These are phyloP conservation scores for Papilio demoleus DNA, from an alignment of 2,888 invertebrate species.

Conservation along the genomic window DNA sequence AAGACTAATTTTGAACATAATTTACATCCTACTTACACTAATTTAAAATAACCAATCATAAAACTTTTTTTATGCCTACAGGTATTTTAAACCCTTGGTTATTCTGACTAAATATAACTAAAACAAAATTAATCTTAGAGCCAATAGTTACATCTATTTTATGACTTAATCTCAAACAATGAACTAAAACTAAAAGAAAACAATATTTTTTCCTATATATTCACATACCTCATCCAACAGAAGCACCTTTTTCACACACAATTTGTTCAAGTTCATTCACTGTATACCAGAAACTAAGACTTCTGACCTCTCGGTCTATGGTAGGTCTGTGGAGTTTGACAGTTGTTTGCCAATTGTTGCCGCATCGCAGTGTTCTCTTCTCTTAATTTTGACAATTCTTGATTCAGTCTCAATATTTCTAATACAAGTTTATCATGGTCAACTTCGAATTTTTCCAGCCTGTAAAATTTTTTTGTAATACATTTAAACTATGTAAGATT, in stretches of 20 bases:
- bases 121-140: neutral
- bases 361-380: constrained; percentile 89
- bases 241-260: constrained; percentile 50
- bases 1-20: neutral
- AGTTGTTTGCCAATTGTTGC: constrained; percentile 86
- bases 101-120: neutral
- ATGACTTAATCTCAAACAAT: neutral
- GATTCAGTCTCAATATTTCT: constrained; percentile 88
- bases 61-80: too few relatives aligned
- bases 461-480: constrained; percentile 49
- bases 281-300: constrained; percentile 59
- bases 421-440: constrained; percentile 89
- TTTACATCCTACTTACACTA: neutral
- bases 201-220: neutral
- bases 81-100: neutral
- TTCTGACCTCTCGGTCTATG: constrained; percentile 69
- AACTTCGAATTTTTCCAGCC: constrained; percentile 74
- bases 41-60: neutral
- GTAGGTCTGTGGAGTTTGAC: constrained; percentile 57
- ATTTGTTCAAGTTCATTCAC: constrained; percentile 45
- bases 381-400: constrained; percentile 88
- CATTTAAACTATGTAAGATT: too few relatives aligned
- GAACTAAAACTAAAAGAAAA: neutral
- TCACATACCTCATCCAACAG: neutral
- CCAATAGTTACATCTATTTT: constrained; percentile 11